Evolutionary conservation across 2,113 vertebrate species (phyloP).

Genomic region (Sigmodon hispidus): DNA sequence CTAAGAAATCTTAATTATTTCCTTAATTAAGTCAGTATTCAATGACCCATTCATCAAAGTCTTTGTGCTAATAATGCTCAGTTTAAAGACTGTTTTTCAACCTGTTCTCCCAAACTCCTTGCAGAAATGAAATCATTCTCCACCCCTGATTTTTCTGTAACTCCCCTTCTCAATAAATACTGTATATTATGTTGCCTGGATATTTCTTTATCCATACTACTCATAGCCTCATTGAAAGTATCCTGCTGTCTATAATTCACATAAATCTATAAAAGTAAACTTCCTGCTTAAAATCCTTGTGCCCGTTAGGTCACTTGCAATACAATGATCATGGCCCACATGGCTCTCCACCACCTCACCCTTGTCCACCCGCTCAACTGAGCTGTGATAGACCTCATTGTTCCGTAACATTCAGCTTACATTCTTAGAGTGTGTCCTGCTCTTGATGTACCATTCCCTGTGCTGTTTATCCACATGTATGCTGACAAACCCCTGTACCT

Average conservation of each 20-base stretch:
- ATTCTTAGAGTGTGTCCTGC: neutral
- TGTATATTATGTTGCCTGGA: neutral
- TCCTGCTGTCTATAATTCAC: neutral
- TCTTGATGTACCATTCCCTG: neutral
- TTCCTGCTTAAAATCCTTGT: neutral
- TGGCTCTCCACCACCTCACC: neutral
- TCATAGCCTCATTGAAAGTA: slow-evolving; percentile 4
- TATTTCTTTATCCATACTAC: slow-evolving; percentile 7
- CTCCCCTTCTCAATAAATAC: neutral
- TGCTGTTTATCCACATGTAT: neutral
- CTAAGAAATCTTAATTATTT: slow-evolving; percentile 66
- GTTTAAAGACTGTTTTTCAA: slow-evolving; percentile 55
- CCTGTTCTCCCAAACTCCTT: slow-evolving; percentile 17
- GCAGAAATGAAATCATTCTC: slow-evolving; percentile 16
- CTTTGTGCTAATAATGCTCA: slow-evolving; percentile 29
- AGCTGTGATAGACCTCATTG: neutral
- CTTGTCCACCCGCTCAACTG: neutral
- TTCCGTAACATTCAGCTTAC: neutral
- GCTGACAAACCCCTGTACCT: neutral
- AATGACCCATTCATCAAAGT: slow-evolving; percentile 64
- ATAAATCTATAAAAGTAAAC: neutral
- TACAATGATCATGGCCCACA: neutral
- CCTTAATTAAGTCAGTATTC: slow-evolving; percentile 38
- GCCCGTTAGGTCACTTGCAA: neutral
- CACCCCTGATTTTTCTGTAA: slow-evolving; percentile 17